These are phyloP conservation scores for Mellilla xanthometata DNA, from an alignment of 2,888 invertebrate species.

Conservation along the genomic window DNA sequence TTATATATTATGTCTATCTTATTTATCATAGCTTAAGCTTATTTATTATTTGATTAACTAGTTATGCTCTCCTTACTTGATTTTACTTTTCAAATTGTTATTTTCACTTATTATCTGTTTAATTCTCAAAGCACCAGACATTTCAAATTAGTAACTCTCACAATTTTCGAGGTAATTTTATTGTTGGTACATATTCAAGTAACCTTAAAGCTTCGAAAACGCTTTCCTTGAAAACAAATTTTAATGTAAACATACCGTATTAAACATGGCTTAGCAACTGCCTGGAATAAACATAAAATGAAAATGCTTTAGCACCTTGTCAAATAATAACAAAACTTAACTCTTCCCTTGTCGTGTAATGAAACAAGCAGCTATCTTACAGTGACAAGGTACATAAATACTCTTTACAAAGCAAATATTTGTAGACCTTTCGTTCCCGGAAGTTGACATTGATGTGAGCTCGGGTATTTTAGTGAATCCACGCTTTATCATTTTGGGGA, in stretches of 20 bases:
- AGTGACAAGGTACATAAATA: conserved; percentile 14
- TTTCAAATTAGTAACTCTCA: too few species aligned
- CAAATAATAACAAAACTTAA: conserved; percentile 2
- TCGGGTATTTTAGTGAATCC: conserved; percentile 13
- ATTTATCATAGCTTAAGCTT: too few species aligned
- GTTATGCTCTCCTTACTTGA: too few species aligned
- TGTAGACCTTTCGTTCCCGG: conserved; percentile 38
- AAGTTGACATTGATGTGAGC: conserved; percentile 46
- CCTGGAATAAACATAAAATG: conserved; percentile 11
- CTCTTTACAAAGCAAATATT: conserved; percentile 31
- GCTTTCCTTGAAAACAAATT: conserved; percentile 14
- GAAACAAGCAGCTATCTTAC: conserved; percentile 12
- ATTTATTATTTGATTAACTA: too few species aligned
- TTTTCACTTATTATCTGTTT: too few species aligned
- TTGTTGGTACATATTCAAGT: too few species aligned
- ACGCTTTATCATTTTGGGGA: too few species aligned
- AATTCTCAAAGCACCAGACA: too few species aligned
- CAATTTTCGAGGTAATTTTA: too few species aligned
- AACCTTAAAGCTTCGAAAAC: conserved; percentile 5
- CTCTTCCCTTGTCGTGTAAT: conserved; percentile 1
- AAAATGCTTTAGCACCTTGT: conserved; percentile 10
- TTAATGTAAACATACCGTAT: conserved; percentile 14
- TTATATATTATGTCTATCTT: too few species aligned
- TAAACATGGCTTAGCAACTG: conserved; percentile 15
- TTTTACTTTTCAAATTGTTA: too few species aligned